phyloP scores from a whole-genome alignment of 2,888 invertebrate genomes.

The Eumacrocentrus americanus region DNA sequence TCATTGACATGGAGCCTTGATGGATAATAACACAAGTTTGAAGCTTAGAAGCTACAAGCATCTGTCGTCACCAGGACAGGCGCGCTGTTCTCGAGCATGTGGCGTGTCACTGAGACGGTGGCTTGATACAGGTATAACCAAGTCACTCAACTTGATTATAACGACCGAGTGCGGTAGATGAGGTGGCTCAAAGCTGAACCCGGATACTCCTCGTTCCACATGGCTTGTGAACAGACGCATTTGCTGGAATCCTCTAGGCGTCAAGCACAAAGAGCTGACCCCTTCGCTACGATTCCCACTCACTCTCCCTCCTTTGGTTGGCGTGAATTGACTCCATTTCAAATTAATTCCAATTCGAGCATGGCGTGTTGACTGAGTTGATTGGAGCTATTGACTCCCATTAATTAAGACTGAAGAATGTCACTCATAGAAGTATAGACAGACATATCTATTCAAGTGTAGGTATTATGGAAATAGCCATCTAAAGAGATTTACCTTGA shows the following conservation, averaged over 20 bases:
- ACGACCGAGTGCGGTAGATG: constrained; percentile 36
- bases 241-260: not conserved
- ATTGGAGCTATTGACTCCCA: too few species aligned
- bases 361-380: too few species aligned
- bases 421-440: too few species aligned
- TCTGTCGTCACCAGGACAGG: not conserved
- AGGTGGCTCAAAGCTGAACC: constrained; percentile 43
- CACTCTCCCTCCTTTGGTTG: too few species aligned
- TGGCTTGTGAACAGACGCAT: constrained; percentile 10
- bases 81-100: constrained; percentile 22
- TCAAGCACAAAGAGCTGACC: constrained; percentile 25
- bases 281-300: too few species aligned
- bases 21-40: too few species aligned
- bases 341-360: too few species aligned
- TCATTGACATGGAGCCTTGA: not conserved
- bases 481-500: not conserved
- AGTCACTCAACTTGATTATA: constrained; percentile 50
- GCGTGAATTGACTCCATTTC: too few species aligned
- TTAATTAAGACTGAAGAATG: too few species aligned
- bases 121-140: constrained; percentile 48
- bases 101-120: constrained; percentile 34
- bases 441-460: too few species aligned
- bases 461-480: too few species aligned
- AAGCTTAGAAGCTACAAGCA: not conserved
- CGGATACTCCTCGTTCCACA: constrained; percentile 33